Percentiles rank a stretch among this genome's conserved stretches.
These are phyloP conservation scores for Aphodius granarius DNA, from an alignment of 2,888 invertebrate species.

Conservation along the genomic window DNA sequence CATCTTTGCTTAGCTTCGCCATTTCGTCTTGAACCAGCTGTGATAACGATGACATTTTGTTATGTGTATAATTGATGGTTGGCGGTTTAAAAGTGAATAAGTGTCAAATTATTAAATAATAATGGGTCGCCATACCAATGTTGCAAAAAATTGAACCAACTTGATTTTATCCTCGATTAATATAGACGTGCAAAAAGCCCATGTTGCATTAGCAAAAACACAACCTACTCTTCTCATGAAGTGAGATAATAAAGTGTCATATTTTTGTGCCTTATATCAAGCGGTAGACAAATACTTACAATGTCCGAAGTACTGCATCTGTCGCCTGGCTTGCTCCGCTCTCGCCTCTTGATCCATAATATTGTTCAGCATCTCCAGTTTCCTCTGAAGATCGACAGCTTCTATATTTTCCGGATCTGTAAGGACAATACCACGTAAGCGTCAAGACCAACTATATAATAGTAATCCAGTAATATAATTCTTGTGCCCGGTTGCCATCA, in stretches of 20 bases:
- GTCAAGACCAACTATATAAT: not conserved
- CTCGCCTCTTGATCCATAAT: conserved; percentile 85
- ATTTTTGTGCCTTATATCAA: too few species aligned
- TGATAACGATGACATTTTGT: not conserved
- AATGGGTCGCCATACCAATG: not conserved
- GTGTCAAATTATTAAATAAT: not conserved
- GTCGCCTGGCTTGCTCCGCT: conserved; percentile 75
- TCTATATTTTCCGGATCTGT: conserved; percentile 86
- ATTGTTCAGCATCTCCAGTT: conserved; percentile 87
- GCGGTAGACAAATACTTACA: conserved; percentile 64
- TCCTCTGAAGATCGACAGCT: conserved; percentile 85
- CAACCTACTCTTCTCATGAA: too few species aligned
- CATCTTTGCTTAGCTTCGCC: not conserved
- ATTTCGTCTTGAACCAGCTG: not conserved
- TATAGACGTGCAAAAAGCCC: too few species aligned
- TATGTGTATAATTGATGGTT: not conserved
- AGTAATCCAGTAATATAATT: not conserved
- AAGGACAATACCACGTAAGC: conserved; percentile 33
- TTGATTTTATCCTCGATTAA: too few species aligned
- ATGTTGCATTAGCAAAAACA: too few species aligned
- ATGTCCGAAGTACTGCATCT: conserved; percentile 79
- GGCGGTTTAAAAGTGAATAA: not conserved
- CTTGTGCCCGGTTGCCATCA: not conserved
- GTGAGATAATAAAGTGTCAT: too few species aligned
- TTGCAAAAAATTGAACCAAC: not conserved